Percentiles rank a stretch among this genome's conserved stretches.
These are phyloP conservation scores for Zaprionus kolodkinae DNA, from an alignment of 1,140 invertebrate genomes.

Conservation along the genomic window DNA sequence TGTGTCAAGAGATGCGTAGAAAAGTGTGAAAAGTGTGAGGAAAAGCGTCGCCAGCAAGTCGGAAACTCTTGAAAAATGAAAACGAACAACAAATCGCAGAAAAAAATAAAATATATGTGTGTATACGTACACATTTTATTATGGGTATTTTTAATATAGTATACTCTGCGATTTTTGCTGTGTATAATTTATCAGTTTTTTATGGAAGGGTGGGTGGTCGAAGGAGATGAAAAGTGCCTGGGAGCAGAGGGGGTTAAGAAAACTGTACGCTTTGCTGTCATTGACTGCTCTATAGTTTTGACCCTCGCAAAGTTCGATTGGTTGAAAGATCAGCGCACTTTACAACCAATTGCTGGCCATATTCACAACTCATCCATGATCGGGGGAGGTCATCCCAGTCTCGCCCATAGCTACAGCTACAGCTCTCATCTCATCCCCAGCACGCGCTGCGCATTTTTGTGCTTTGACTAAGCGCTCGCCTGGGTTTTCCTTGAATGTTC, in stretches of 20 bases:
- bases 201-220: conserved; percentile 15
- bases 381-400: conserved; percentile 51
- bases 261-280: conserved; percentile 51
- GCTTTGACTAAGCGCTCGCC: conserved; percentile 64
- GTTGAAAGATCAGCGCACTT: conserved; percentile 73
- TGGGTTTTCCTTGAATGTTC: conserved; percentile 68
- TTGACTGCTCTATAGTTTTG: conserved; percentile 79
- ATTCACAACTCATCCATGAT: conserved; percentile 23
- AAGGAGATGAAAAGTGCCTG: neutral
- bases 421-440: neutral
- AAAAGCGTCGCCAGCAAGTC: conserved; percentile 61
- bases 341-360: conserved; percentile 48
- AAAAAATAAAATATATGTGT: conserved; percentile 37
- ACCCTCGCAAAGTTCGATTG: conserved; percentile 79
- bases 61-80: conserved; percentile 64
- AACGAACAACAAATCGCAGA: conserved; percentile 45
- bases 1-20: conserved; percentile 28
- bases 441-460: conserved; percentile 63
- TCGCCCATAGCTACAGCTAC: conserved; percentile 1
- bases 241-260: conserved; percentile 17
- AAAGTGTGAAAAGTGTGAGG: conserved; percentile 60
- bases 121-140: conserved; percentile 50
- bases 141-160: conserved; percentile 41
- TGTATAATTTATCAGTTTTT: conserved; percentile 76
- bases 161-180: conserved; percentile 3